Conservation (phyloP, 2,888 invertebrate genomes). For the Troides helena region DNA sequence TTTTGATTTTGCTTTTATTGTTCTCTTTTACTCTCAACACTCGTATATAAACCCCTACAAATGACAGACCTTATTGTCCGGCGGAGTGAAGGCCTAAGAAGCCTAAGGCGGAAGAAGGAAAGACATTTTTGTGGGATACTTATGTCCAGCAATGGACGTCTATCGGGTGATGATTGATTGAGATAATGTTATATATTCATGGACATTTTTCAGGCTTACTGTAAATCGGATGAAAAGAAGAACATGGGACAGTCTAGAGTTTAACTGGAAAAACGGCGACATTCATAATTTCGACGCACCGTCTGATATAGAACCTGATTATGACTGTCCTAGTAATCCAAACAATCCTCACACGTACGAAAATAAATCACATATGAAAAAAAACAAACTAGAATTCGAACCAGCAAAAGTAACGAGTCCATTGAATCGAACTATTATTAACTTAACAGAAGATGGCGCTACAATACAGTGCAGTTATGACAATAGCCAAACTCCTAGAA, state of each 20-base stretch:
- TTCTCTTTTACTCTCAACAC: too few species aligned
- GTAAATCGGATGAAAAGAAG: constrained; percentile 71
- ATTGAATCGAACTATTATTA: constrained; percentile 86
- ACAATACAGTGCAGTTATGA: constrained; percentile 84
- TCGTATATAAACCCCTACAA: too few species aligned
- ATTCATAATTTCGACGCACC: constrained; percentile 75
- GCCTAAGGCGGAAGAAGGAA: too few species aligned
- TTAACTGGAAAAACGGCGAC: constrained; percentile 76
- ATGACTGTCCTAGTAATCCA: constrained; percentile 73
- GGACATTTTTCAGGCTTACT: constrained; percentile 59
- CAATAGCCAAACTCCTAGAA: constrained; percentile 68
- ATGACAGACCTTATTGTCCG: too few species aligned
- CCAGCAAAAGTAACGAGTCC: constrained; percentile 48
- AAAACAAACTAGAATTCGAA: constrained; percentile 59
- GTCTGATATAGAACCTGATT: constrained; percentile 74
- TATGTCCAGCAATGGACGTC: too few species aligned
- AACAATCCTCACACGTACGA: constrained; percentile 72
- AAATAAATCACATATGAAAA: constrained; percentile 59
- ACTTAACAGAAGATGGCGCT: constrained; percentile 85
- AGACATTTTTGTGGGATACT: too few species aligned
- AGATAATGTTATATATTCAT: neutral
- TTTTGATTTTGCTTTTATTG: too few species aligned
- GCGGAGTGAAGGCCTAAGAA: too few species aligned
- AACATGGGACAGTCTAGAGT: constrained; percentile 82
- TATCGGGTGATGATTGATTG: too few species aligned